These are phyloP conservation scores for Halesus radiatus DNA, from an alignment of 1,140 invertebrate species.

Conservation along the genomic window DNA sequence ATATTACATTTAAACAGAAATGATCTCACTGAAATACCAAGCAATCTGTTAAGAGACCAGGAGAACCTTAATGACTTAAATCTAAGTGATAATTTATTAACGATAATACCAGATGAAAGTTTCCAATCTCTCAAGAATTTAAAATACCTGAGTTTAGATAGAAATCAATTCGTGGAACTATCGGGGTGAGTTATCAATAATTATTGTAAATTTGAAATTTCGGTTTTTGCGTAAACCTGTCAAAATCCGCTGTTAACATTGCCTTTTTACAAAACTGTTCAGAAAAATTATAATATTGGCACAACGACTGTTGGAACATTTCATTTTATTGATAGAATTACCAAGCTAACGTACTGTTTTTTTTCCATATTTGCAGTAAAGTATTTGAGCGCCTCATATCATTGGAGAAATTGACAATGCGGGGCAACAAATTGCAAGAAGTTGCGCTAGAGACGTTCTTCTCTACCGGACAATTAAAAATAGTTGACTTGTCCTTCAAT, in stretches of 20 bases:
- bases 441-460: slow-evolving; percentile 66
- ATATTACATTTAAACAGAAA: slow-evolving; percentile 74
- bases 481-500: slow-evolving; percentile 71
- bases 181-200: slow-evolving; percentile 63
- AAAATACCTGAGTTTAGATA: slow-evolving; percentile 68
- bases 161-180: slow-evolving; percentile 71
- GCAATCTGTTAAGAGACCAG: slow-evolving; percentile 72
- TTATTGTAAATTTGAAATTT: too few species aligned
- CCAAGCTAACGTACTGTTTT: too few species aligned
- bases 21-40: slow-evolving; percentile 68
- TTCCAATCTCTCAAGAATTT: slow-evolving; percentile 70
- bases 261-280: too few species aligned
- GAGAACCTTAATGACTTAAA: slow-evolving; percentile 70
- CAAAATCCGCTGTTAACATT: too few species aligned
- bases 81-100: slow-evolving; percentile 72
- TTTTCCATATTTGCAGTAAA: slow-evolving; percentile 58
- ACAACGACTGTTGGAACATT: too few species aligned
- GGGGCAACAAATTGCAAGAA: slow-evolving; percentile 60
- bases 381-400: slow-evolving; percentile 59
- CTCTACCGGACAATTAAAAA: slow-evolving; percentile 61
- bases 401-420: slow-evolving; percentile 65
- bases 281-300: too few species aligned
- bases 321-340: too few species aligned
- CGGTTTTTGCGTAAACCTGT: too few species aligned
- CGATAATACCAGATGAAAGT: slow-evolving; percentile 68